Conservation (phyloP, 37 sponge, comb jelly and placozoan species). For the Aplysina aerophoba region DNA sequence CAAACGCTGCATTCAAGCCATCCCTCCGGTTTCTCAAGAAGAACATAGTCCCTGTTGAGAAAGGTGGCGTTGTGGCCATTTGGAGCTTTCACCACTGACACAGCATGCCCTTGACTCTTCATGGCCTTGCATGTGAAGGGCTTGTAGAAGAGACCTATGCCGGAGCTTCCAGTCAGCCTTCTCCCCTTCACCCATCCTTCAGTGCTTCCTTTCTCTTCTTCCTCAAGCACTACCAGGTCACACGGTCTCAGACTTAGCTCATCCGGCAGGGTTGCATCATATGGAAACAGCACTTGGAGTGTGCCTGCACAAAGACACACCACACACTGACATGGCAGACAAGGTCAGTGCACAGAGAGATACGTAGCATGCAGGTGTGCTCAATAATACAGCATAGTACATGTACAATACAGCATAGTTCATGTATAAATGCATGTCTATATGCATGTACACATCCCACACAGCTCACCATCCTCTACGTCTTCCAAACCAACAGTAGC, state of each 20-base stretch:
- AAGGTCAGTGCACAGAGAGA: too few relatives aligned
- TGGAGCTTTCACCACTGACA: neutral
- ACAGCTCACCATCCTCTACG: too few relatives aligned
- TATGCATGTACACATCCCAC: too few relatives aligned
- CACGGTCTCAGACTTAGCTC: neutral
- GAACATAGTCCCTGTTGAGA: neutral
- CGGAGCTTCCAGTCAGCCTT: too few relatives aligned
- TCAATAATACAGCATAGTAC: too few relatives aligned
- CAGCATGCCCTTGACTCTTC: neutral
- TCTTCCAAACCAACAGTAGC: too few relatives aligned
- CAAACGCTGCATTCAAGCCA: neutral
- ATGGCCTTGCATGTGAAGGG: neutral
- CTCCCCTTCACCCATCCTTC: neutral
- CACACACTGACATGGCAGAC: too few relatives aligned
- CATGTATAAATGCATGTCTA: too few relatives aligned
- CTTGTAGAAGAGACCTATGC: neutral
- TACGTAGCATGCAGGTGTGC: too few relatives aligned
- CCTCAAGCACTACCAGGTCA: neutral
- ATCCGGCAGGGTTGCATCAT: neutral
- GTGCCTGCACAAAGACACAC: too few relatives aligned
- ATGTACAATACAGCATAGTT: too few relatives aligned
- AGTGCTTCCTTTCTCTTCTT: neutral
- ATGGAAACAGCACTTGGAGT: too few relatives aligned
- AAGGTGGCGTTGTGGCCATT: neutral
- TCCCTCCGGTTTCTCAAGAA: neutral